Percentiles rank a stretch among this genome's conserved stretches.
These are phyloP conservation scores for Apeltes quadracus DNA, from an alignment of 2,113 vertebrate species.

Conservation along the genomic window DNA sequence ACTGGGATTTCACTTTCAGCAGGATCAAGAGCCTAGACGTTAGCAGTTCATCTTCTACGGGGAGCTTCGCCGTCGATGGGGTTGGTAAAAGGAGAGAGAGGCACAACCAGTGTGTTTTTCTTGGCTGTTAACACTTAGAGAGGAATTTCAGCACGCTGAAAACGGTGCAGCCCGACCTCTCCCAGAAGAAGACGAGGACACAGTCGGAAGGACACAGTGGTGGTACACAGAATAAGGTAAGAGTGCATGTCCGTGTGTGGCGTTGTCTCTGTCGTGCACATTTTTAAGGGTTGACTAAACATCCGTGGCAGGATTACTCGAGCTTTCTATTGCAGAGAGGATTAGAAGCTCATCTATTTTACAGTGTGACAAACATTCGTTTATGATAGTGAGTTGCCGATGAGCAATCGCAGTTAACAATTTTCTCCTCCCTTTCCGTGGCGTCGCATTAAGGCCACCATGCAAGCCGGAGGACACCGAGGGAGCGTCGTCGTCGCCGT, in stretches of 20 bases:
- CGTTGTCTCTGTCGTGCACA: slow-evolving; percentile 13
- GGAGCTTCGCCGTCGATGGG: slow-evolving; percentile 5
- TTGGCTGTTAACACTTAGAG: neutral
- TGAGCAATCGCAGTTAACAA: too few species aligned
- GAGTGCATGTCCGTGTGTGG: neutral
- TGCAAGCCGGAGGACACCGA: slow-evolving; percentile 46
- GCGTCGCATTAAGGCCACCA: slow-evolving; percentile 56
- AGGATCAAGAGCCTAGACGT: slow-evolving; percentile 19
- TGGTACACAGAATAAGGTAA: slow-evolving; percentile 52
- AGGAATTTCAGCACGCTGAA: slow-evolving; percentile 12
- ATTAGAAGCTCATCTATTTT: slow-evolving; percentile 42
- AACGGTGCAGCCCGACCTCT: slow-evolving; percentile 1
- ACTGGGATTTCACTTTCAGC: slow-evolving; percentile 22
- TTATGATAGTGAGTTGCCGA: neutral
- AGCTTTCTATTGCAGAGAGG: slow-evolving; percentile 31
- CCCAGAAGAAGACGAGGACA: neutral
- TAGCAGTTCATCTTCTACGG: neutral
- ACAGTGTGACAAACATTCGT: slow-evolving; percentile 5
- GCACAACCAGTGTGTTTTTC: slow-evolving; percentile 1
- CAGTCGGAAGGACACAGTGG: neutral
- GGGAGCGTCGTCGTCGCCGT: neutral
- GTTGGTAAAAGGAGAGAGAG: neutral
- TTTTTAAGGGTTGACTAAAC: slow-evolving; percentile 32
- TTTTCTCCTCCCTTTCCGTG: neutral
- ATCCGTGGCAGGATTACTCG: slow-evolving; percentile 51